Evolutionary conservation across 2,888 invertebrate species (phyloP).

Genomic region (Leptogaster cylindrica): DNA sequence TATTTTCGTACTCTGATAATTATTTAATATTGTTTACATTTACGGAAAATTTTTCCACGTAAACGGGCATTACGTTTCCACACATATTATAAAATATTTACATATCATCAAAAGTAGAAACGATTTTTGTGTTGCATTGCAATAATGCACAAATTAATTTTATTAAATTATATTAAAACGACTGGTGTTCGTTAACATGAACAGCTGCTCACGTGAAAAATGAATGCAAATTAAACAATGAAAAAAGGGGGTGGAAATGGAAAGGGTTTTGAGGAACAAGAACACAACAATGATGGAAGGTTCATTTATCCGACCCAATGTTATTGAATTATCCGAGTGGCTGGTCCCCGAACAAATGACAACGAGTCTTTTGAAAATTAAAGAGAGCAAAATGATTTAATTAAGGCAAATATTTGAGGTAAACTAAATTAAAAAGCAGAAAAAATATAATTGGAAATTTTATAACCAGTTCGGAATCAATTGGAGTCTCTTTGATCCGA

Average conservation of each 20-base stretch:
- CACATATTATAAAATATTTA: slow-evolving; percentile 32
- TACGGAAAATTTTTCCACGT: too few relatives aligned
- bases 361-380: background rate
- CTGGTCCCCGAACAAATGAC: background rate
- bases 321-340: background rate
- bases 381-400: background rate
- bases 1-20: background rate
- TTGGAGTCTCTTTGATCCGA: background rate
- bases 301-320: background rate
- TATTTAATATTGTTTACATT: too few relatives aligned
- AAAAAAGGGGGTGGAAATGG: too few relatives aligned
- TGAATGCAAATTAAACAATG: background rate
- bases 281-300: too few relatives aligned
- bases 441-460: background rate
- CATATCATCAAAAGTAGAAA: slow-evolving; percentile 32
- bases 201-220: slow-evolving; percentile 6
- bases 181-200: background rate
- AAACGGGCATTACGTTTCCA: too few relatives aligned
- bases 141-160: slow-evolving; percentile 8
- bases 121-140: background rate
- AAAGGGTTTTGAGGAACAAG: too few relatives aligned
- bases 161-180: slow-evolving; percentile 23
- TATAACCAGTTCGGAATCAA: background rate
- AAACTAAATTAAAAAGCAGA: background rate
- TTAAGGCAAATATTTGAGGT: background rate